Base-by-base conservation (phyloP, 2,797 vertebrate species). In the Pseudochaenichthys georgianus region DNA sequence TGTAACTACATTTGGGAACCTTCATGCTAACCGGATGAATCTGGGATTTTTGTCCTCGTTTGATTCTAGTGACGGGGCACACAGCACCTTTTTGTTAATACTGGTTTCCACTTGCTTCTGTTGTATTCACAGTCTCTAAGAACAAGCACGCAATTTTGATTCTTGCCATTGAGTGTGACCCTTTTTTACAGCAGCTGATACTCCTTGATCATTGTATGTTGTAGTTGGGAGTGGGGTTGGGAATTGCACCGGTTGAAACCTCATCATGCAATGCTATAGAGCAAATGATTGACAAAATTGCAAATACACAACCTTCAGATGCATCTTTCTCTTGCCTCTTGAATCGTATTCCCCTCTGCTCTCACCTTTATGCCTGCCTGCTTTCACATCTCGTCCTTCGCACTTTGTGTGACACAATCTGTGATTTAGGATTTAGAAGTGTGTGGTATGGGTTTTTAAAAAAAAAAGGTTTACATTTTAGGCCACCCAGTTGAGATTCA, bases 111-210 rank as follows among this genome's bases (percentile, higher is more conserved):
- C 41, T 81, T 68, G 74, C 54, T 59, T 78, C 74, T 74, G 71
- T 70, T 78, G 47, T 48, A 62, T 53, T 75, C 34, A 15, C 64
- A 52, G 67, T 28, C 70, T 54, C 57, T 17, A 15, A 53, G 15
- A 72, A 74, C 58, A 66, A 75, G 64, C 60, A 16, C 8, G 5
- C 57, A 67, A 47, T 80, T 90, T 84, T n/a, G 11, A 61, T 38
- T 80, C 43, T 62, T 66, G 17, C 55, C 13, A 28, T 80, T 59
- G 41, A 43, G 21, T 60, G 41, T 77, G 78, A 76, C 47, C 19
- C 17, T 3, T 21, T 70, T n/a, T 58, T 60, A 61, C 65, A 80
- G 76, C 82, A 78, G 77, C 84, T 87, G 80, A 70, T 80, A 60
- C 68, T 75, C 48, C 69, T 82, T 63, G 67, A 42, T 61, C 63